Evolutionary conservation across 2,113 vertebrate genomes (phyloP).

Genomic region (Pteronura brasiliensis): DNA sequence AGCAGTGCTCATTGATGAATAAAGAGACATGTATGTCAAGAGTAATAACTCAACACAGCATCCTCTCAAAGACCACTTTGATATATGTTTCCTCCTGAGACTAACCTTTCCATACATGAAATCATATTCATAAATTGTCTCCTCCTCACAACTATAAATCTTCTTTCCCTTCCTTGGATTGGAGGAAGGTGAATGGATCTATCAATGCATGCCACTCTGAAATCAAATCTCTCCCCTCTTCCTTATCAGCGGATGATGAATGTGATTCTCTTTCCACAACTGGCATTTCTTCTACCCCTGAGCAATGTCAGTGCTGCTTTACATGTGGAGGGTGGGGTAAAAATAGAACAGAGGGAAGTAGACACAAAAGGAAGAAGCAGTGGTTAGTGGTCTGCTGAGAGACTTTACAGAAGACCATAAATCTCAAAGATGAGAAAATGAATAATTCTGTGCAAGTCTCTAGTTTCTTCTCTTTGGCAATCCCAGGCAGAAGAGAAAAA

Average conservation of each 20-base stretch:
- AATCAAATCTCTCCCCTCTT: background rate
- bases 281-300: background rate
- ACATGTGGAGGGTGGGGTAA: background rate
- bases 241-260: background rate
- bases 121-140: background rate
- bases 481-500: background rate
- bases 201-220: background rate
- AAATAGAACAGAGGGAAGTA: background rate
- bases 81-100: background rate
- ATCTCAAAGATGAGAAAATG: background rate
- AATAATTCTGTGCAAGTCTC: background rate
- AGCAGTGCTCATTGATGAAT: background rate
- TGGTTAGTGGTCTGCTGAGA: slow-evolving; percentile 35
- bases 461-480: background rate
- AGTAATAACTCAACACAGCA: background rate
- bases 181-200: background rate
- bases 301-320: background rate
- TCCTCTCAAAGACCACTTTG: background rate
- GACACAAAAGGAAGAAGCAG: slow-evolving; percentile 35
- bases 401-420: background rate
- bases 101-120: background rate
- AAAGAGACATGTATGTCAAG: background rate
- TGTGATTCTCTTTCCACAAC: background rate
- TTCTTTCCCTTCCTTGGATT: background rate
- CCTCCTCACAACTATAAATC: background rate